Evolutionary conservation across 2,113 vertebrate genomes (phyloP), one percentile per base, ranked within the genome.

Genomic region (Scophthalmus maximus): DNA sequence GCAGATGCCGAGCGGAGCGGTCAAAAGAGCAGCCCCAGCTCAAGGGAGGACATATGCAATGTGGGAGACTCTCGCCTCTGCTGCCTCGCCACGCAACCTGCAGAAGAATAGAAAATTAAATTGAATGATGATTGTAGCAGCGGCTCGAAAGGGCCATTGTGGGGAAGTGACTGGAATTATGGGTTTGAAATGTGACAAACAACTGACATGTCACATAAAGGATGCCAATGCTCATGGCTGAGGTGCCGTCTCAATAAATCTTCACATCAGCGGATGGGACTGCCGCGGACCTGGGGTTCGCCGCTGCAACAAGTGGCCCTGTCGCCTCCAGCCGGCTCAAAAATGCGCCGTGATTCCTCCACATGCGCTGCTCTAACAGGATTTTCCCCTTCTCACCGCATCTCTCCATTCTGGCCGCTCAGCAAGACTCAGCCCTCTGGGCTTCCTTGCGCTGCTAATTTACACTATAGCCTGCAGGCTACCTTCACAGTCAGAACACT

Each of bases 1-100:
- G 91, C 93, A 94, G 94, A 95, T 95, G 93, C 92, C 91, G 81
- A 88, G 88, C 89, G 92, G 78, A 88, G 90, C 78, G 85, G 90
- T 93, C 91, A 91, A 90, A 92, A 89, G 87, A 82, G 90, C 91
- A 88, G 67, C 68, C 73, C 47, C 52, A 68, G 84, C 84, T 73
- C 73, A 58, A 34, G 67, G 86, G 88, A 88, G 88, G 82, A 93
- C 88, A 91, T 90, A 83, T 91, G 88, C 89, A 83, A 82, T 89
- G 91, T 93, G 91, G 87, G 90, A 91, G 86, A 84, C 75, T 85
- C 49, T 64, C 25, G 56, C 77, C 70, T 82, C 78, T 1, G 27
- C 76, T 63, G 78, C 68, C 63, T 78, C 61, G 57, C 64, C 81
- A 65, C 52, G 53, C 67, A 84, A 77, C 73, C 71, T 46, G 18